A percentile compares a stretch with the other conserved stretches of the same genome.
phyloP scores from a whole-genome alignment of 2,888 invertebrate genomes.

The Phyllotreta cruciferae region DNA sequence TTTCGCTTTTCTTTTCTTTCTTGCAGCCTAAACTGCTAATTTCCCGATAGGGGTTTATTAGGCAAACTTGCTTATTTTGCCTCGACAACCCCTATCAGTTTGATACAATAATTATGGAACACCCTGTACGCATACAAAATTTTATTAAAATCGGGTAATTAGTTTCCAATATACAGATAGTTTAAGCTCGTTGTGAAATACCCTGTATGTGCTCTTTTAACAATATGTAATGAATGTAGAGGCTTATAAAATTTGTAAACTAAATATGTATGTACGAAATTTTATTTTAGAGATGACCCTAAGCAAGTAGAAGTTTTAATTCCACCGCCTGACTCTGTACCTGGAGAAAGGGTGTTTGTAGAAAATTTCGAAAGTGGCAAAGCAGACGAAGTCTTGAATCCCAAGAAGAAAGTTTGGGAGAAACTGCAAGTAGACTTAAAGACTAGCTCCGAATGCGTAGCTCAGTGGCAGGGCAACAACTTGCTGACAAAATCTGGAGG shows the following conservation, averaged over 20 bases:
- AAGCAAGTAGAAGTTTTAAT: slow-evolving; percentile 85
- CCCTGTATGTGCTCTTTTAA: neutral
- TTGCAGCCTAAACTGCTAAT: too few relatives aligned
- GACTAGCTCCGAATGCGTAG: slow-evolving; percentile 73
- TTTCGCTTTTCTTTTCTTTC: too few relatives aligned
- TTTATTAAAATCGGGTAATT: too few relatives aligned
- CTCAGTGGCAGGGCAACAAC: slow-evolving; percentile 86
- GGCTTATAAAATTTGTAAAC: neutral
- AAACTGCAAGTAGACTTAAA: slow-evolving; percentile 83
- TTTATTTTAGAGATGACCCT: slow-evolving; percentile 68
- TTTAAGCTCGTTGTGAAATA: too few relatives aligned
- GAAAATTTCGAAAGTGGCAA: slow-evolving; percentile 81
- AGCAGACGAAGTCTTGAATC: slow-evolving; percentile 88
- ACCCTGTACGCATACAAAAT: too few relatives aligned
- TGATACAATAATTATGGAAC: too few relatives aligned
- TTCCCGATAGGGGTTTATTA: too few relatives aligned
- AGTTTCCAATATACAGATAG: too few relatives aligned
- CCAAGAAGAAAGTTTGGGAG: slow-evolving; percentile 97
- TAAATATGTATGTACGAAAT: neutral
- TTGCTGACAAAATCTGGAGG: slow-evolving; percentile 78
- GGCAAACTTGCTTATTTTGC: too few relatives aligned
- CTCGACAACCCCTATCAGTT: too few relatives aligned
- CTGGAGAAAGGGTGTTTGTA: slow-evolving; percentile 84
- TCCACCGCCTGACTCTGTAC: slow-evolving; percentile 76
- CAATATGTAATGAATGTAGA: neutral